Evolutionary conservation across 2,888 invertebrate genomes (phyloP).

Genomic region (Mystacides longicornis): DNA sequence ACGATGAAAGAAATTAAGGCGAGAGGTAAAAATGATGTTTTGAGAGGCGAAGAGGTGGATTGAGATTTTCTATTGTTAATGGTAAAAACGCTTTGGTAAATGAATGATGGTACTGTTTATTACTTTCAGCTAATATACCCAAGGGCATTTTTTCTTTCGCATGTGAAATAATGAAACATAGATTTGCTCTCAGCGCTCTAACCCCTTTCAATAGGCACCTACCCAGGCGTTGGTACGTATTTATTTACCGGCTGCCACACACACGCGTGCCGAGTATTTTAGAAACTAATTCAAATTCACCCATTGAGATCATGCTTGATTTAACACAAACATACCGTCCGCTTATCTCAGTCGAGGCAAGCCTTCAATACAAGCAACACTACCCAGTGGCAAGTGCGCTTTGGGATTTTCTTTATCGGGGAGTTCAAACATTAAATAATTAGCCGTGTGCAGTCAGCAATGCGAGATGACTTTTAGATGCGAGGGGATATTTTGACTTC

Average conservation of each 20-base stretch:
- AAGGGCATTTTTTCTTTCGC: background rate
- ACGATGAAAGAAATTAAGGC: too few relatives aligned
- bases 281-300: constrained; percentile 21
- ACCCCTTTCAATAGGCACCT: background rate
- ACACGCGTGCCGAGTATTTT: constrained; percentile 10
- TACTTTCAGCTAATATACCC: background rate
- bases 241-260: constrained; percentile 10
- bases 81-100: too few relatives aligned
- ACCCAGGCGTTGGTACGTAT: constrained; percentile 13
- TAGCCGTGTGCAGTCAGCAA: background rate
- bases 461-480: too few relatives aligned
- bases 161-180: background rate
- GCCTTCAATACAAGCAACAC: constrained; percentile 4
- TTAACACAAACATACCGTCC: constrained; percentile 17
- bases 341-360: constrained; percentile 20
- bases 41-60: too few relatives aligned
- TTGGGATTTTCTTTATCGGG: background rate
- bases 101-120: too few relatives aligned
- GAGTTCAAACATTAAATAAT: background rate
- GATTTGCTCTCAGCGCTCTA: background rate
- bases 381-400: background rate
- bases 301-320: constrained; percentile 16
- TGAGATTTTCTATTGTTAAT: too few relatives aligned
- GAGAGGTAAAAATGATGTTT: too few relatives aligned
- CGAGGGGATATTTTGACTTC: too few relatives aligned